Evolutionary conservation across 2,797 vertebrate species (phyloP).

Genomic region (Pteronotus mesoamericanus): DNA sequence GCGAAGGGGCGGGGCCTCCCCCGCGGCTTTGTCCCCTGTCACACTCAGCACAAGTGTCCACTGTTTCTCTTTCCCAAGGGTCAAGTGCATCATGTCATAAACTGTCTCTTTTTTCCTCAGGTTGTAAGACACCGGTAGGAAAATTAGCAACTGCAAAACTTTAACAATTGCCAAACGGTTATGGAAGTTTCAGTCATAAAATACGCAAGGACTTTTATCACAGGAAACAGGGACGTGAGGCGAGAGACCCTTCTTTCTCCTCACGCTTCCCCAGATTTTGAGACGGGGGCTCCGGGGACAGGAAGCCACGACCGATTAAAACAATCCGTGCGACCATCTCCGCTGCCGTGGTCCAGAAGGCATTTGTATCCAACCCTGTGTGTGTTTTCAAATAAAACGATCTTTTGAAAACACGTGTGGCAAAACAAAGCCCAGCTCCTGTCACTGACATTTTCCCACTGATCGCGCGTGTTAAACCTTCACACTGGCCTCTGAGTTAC

Average conservation of each 20-base stretch:
- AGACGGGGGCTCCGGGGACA: background rate
- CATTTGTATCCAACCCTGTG: background rate
- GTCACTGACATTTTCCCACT: background rate
- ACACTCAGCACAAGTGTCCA: background rate
- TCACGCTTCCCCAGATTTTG: background rate
- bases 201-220: background rate
- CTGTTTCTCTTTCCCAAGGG: too few relatives aligned
- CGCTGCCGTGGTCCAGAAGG: background rate
- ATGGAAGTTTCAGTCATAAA: background rate
- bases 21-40: background rate
- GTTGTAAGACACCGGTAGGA: conserved; percentile 75
- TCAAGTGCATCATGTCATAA: background rate
- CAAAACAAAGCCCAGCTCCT: conserved; percentile 2
- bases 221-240: background rate
- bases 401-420: conserved; percentile 59
- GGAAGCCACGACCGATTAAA: background rate
- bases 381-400: conserved; percentile 65
- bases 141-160: conserved; percentile 80
- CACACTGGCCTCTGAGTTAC: background rate
- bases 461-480: background rate
- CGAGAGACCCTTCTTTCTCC: background rate
- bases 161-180: conserved; percentile 41
- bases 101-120: conserved; percentile 53
- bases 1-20: fast-evolving
- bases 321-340: background rate